Percentiles rank a stretch among this genome's conserved stretches.
Conservation (phyloP, 2,888 invertebrate species). For the Antheraea yamamai region DNA sequence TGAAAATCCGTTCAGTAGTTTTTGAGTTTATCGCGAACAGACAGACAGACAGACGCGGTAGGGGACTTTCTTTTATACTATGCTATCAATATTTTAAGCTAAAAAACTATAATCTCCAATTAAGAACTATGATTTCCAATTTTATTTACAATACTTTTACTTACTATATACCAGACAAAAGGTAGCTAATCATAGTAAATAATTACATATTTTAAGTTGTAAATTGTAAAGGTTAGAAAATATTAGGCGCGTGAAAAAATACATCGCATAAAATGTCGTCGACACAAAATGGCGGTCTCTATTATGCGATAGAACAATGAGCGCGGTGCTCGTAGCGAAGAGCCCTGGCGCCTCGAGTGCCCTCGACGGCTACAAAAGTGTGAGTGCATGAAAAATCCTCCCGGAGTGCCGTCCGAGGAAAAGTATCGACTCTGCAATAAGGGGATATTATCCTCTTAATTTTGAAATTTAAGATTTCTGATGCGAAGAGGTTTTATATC, state of each 20-base stretch:
- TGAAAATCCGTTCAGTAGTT: too few species aligned
- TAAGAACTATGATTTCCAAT: too few species aligned
- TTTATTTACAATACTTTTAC: not conserved
- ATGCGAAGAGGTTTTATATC: not conserved
- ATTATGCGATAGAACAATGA: slow-evolving; percentile 57
- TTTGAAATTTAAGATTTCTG: slow-evolving; percentile 22
- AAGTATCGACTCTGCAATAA: slow-evolving; percentile 24
- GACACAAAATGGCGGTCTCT: slow-evolving; percentile 45
- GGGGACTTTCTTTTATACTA: too few species aligned
- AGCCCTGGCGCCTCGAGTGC: slow-evolving; percentile 32
- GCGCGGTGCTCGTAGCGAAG: slow-evolving; percentile 37
- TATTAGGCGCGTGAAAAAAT: slow-evolving; percentile 7
- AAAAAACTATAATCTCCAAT: too few species aligned
- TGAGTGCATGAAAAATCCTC: slow-evolving; percentile 42
- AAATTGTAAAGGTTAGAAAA: not conserved
- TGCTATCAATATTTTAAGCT: too few species aligned
- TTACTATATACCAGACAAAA: not conserved
- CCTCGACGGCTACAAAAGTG: slow-evolving; percentile 27
- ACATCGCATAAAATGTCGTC: slow-evolving; percentile 21
- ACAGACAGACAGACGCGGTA: too few species aligned
- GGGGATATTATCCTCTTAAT: slow-evolving; percentile 31
- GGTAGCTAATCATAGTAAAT: not conserved
- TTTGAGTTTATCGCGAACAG: too few species aligned
- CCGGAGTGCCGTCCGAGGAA: slow-evolving; percentile 24
- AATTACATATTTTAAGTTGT: not conserved